A percentile compares a stretch with the other conserved stretches of the same genome.
phyloP scores from a whole-genome alignment of 2,113 vertebrate genomes.

The Ursus arctos region DNA sequence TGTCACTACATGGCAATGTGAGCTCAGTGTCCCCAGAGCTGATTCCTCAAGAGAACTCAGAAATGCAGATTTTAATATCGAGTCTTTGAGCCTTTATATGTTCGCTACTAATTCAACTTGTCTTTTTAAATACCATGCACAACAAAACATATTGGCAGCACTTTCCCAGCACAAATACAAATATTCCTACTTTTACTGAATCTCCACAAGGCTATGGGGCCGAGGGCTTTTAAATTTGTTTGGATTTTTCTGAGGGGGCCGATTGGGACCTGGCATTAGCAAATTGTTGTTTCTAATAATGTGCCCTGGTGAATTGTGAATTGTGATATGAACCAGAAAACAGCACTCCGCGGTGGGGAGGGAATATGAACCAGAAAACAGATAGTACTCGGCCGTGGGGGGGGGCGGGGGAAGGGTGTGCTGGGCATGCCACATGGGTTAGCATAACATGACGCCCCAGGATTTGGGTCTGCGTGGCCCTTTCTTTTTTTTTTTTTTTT shows the following conservation, averaged over 20 bases:
- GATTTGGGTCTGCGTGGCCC: not conserved
- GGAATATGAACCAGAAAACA: not conserved
- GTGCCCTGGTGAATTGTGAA: not conserved
- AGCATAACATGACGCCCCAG: fast-evolving
- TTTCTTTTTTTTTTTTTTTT: too few relatives aligned
- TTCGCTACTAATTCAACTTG: not conserved
- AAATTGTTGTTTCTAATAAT: not conserved
- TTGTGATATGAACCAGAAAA: not conserved
- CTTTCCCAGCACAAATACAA: not conserved
- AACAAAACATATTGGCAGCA: not conserved
- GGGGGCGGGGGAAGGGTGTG: not conserved
- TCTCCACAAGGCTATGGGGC: not conserved
- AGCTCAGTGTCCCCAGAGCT: not conserved
- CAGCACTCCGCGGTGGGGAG: not conserved
- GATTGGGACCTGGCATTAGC: not conserved
- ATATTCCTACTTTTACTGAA: not conserved
- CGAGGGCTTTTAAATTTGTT: not conserved
- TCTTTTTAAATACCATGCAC: not conserved
- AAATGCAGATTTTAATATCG: not conserved
- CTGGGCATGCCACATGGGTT: not conserved
- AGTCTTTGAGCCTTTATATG: not conserved
- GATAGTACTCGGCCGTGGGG: not conserved
- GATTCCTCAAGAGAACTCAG: not conserved
- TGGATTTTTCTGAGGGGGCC: not conserved
- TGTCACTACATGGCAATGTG: not conserved